phyloP scores from a whole-genome alignment of 2,113 vertebrate genomes.

The Spheniscus mendiculus region DNA sequence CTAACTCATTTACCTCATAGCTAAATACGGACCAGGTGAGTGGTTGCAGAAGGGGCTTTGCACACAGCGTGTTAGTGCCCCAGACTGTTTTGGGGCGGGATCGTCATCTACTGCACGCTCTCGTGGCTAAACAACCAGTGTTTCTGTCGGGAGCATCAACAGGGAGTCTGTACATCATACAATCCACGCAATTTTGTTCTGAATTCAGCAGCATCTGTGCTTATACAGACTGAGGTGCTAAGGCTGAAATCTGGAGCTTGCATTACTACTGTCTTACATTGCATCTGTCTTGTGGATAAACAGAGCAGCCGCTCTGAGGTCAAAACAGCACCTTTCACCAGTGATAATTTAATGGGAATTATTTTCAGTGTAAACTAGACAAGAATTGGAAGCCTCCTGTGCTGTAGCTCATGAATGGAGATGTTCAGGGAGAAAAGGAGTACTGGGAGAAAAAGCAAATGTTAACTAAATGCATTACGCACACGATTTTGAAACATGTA shows the following conservation, averaged over 20 bases:
- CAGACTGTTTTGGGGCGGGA: neutral
- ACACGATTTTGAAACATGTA: slow-evolving; percentile 30
- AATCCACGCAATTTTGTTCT: accelerated
- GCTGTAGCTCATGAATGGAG: slow-evolving; percentile 38
- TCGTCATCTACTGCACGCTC: neutral
- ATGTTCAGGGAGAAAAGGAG: slow-evolving; percentile 38
- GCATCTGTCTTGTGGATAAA: slow-evolving; percentile 26
- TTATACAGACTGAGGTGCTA: neutral
- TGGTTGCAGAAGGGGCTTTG: no score
- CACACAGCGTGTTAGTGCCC: neutral
- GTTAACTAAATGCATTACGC: slow-evolving; percentile 50
- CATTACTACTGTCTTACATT: slow-evolving; percentile 14
- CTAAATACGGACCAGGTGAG: neutral
- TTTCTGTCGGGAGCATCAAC: neutral
- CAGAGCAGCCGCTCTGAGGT: neutral
- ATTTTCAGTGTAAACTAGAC: neutral
- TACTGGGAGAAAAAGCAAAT: slow-evolving; percentile 55
- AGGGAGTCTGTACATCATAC: neutral
- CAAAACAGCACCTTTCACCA: slow-evolving; percentile 28
- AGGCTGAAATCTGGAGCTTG: slow-evolving; percentile 15
- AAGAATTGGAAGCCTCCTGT: slow-evolving; percentile 23
- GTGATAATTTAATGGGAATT: slow-evolving; percentile 38
- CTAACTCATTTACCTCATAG: accelerated
- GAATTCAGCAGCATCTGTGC: slow-evolving; percentile 5
- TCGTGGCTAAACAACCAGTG: neutral